Evolutionary conservation across 2,797 vertebrate species (phyloP).

Genomic region (Tauraco hartlaubi): DNA sequence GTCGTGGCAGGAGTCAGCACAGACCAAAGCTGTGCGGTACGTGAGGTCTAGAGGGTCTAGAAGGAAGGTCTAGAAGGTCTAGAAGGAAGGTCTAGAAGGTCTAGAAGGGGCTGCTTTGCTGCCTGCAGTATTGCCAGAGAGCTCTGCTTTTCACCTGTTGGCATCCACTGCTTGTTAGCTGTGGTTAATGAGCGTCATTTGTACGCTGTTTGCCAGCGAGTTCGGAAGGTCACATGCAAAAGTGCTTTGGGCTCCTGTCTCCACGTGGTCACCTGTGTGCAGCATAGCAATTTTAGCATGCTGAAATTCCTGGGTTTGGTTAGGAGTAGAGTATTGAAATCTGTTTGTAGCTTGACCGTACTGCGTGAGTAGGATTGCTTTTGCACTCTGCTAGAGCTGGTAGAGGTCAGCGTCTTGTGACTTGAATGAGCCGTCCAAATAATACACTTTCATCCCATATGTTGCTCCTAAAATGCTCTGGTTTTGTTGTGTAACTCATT

Average conservation of each 20-base stretch:
- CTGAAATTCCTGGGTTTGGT: not conserved
- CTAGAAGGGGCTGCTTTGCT: not conserved
- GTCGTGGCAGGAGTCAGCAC: accelerated
- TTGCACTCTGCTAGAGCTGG: not conserved
- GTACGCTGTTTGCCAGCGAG: not conserved
- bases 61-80: no score
- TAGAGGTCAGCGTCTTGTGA: not conserved
- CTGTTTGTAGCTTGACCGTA: not conserved
- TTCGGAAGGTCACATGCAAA: not conserved
- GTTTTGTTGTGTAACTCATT: not conserved
- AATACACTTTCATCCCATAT: not conserved
- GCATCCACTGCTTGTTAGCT: not conserved
- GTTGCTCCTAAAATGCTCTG: not conserved
- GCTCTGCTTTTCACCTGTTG: not conserved
- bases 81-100: no score
- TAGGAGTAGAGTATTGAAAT: not conserved
- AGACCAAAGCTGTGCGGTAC: no score
- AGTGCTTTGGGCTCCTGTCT: not conserved
- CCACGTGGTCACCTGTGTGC: not conserved
- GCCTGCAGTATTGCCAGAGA: not conserved
- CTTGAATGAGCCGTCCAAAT: not conserved
- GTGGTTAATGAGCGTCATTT: not conserved
- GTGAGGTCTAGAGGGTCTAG: no score
- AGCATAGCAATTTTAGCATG: not conserved
- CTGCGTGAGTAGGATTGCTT: not conserved